Base-by-base conservation (phyloP, 2,797 vertebrate genomes). In the Xenops minutus region DNA sequence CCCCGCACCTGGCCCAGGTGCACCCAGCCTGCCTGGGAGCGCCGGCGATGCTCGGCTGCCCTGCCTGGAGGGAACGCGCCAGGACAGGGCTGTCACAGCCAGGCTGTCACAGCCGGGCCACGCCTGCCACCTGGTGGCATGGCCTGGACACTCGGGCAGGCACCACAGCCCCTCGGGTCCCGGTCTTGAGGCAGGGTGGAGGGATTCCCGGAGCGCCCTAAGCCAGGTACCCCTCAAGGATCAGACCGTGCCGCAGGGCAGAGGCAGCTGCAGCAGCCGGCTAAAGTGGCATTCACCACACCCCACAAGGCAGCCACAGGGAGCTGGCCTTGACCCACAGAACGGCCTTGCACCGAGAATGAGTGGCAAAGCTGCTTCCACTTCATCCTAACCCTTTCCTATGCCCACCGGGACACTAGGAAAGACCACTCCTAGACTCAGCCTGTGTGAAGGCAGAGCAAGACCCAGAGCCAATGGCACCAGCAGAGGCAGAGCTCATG, bases 241-340 rank as follows among this genome's bases (percentile, higher is more conserved):
- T 0, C 2, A 24, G 20, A 10, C 11, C 0, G 0, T 1, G 34
- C 7, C 39, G 1, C 8, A 17, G 1, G 1, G 6, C 26, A 5
- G 10, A 7, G 3, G 9, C 14, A 30, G n/a, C 46, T 4, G 2
- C 6, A 59, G 66, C 22, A 61, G 16, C 8, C 0, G 1, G 5
- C 3, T 7, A 24, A 24, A 27, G 24, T 0, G 0, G 21, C 15
- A 7, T 1, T 46, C 24, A 36, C 3, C 29, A 18, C 55, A 6
- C 3, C 7, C 14, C 22, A 7, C 7, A 49, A 12, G 2, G 21
- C 30, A 73, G 37, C 8, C 22, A 4, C 5, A 2, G 5, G 9
- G 3, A 30, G 16, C 10, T 4, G 3, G 6, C 9, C 63, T 34
- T 11, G 6, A 17, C 3, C 13, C 5, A 2, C 0, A 7, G 20